Conservation (phyloP, 2,113 vertebrate genomes). For the Salvelinus namaycush region DNA sequence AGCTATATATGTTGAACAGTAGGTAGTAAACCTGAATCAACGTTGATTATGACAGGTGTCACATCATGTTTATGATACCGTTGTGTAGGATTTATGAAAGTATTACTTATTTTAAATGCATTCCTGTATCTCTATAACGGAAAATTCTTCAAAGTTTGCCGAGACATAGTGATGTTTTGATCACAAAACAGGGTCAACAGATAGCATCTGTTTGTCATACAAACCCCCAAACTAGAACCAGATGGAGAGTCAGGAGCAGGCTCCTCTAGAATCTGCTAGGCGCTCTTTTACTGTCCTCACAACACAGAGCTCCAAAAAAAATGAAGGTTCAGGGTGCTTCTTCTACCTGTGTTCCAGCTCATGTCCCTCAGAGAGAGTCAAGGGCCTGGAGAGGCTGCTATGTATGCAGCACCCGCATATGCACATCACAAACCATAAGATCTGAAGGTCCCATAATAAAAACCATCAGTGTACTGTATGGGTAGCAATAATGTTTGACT, state of each 20-base stretch:
- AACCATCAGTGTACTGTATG: no score
- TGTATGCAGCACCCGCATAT: neutral
- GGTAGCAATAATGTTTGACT: no score
- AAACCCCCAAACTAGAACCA: conserved; percentile 70
- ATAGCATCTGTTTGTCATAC: conserved; percentile 45
- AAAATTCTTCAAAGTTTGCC: conserved; percentile 46
- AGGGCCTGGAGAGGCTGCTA: neutral
- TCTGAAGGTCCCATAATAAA: neutral
- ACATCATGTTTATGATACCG: conserved; percentile 26
- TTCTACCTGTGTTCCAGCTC: neutral
- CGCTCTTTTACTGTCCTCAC: neutral
- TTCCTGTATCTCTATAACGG: conserved; percentile 32
- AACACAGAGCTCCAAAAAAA: neutral
- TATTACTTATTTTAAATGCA: conserved; percentile 29
- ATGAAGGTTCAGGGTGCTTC: neutral
- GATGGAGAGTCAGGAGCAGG: conserved; percentile 66
- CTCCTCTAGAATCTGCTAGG: conserved; percentile 25
- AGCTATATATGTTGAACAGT: conserved; percentile 22
- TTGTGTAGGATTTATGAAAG: conserved; percentile 8
- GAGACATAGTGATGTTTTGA: conserved; percentile 57
- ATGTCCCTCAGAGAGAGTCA: neutral
- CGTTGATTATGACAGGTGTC: conserved; percentile 28
- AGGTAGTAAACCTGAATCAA: conserved; percentile 15
- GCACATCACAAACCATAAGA: neutral
- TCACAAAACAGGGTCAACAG: conserved; percentile 58